Percentiles rank a stretch among this genome's conserved stretches.
phyloP scores from a whole-genome alignment of 2,888 invertebrate species.

The Keiferia lycopersicella region DNA sequence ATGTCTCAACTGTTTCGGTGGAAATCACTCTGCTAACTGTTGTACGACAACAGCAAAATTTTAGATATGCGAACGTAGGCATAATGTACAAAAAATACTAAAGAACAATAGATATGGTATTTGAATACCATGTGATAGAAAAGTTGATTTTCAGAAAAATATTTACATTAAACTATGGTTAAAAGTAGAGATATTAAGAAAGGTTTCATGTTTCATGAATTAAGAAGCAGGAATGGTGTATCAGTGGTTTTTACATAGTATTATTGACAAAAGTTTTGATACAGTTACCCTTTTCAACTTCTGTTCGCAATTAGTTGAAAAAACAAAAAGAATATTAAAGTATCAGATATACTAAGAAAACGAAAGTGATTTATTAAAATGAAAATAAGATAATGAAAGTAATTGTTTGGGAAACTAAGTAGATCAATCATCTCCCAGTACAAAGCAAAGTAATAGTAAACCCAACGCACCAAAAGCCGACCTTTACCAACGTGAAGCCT shows the following conservation, averaged over 20 bases:
- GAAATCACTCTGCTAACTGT: no score
- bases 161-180: not conserved
- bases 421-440: constrained; percentile 26
- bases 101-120: not conserved
- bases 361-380: not conserved
- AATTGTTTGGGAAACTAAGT: not conserved
- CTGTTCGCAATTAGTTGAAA: constrained; percentile 3
- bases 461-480: constrained; percentile 75
- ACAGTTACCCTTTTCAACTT: constrained; percentile 15
- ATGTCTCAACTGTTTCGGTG: no score
- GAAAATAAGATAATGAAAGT: not conserved
- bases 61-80: no score
- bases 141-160: not conserved
- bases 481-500: constrained; percentile 68
- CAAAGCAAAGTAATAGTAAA: constrained; percentile 63
- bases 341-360: not conserved
- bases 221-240: not conserved
- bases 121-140: not conserved
- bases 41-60: no score
- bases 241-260: not conserved
- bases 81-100: no score
- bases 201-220: not conserved
- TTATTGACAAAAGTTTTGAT: not conserved
- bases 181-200: not conserved
- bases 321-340: constrained; percentile 2